Conservation (phyloP, 2,888 invertebrate species). For the Perizoma flavofasciatum region DNA sequence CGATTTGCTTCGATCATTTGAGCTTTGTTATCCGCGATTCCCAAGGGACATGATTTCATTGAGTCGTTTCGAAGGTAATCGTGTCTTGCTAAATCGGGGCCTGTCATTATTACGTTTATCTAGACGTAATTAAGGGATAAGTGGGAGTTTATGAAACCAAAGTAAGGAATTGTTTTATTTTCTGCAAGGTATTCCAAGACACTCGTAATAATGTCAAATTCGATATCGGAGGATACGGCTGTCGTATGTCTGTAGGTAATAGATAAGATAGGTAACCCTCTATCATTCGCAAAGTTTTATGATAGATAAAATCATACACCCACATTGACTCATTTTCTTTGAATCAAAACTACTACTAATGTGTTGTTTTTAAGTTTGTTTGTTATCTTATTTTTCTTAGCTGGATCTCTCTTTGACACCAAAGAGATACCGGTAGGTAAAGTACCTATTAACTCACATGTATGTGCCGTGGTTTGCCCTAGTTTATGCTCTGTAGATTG, state of each 20-base stretch:
- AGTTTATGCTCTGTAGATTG: slow-evolving; percentile 24
- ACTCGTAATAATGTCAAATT: slow-evolving; percentile 5
- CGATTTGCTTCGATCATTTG: slow-evolving; percentile 74
- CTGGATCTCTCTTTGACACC: slow-evolving; percentile 10
- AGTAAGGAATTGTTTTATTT: too few species aligned
- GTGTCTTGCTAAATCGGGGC: slow-evolving; percentile 29
- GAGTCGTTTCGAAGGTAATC: slow-evolving; percentile 37
- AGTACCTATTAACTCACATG: background rate
- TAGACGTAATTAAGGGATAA: background rate
- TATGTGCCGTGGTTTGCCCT: slow-evolving; percentile 12
- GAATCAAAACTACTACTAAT: background rate
- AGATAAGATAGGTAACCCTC: slow-evolving; percentile 22
- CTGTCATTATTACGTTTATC: slow-evolving; percentile 19
- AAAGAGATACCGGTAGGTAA: background rate
- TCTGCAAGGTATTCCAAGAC: background rate
- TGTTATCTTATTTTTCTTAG: slow-evolving; percentile 2
- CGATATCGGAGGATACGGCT: slow-evolving; percentile 37
- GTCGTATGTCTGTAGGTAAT: slow-evolving; percentile 41
- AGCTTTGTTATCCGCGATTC: slow-evolving; percentile 40
- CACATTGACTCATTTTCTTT: slow-evolving; percentile 29
- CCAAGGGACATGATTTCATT: slow-evolving; percentile 39
- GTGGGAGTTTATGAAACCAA: too few species aligned
- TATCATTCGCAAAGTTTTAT: slow-evolving; percentile 27
- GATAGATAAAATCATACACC: slow-evolving; percentile 19
- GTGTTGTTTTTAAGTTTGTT: background rate